Evolutionary conservation across 1,140 invertebrate genomes (phyloP), one percentile per base, ranked within the genome.

Genomic region (Drosophila bocki): DNA sequence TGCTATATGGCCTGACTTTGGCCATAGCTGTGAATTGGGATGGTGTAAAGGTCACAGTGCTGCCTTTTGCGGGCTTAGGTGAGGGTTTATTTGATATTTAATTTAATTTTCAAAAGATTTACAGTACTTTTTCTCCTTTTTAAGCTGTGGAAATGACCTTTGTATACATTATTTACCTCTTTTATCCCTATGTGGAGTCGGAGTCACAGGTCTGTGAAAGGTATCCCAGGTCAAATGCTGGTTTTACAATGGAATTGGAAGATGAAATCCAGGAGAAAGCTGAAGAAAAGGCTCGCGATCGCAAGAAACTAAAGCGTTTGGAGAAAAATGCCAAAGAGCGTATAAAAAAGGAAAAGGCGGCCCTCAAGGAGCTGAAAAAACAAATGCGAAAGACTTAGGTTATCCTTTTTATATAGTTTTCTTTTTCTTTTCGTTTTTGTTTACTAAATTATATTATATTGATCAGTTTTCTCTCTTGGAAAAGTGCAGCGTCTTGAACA

Each of bases 131-230:
- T 0, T 2, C 4, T 0, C 5, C 5, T 1, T 22, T 7, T n/a
- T 29, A 19, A 87, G 85, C 85, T 62, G 85, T 90, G 33, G 85
- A 90, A 63, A 90, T 90, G 85, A 90, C 81, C 0, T 90, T 90
- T 61, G 81, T 90, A 12, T 90, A 85, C 8, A 82, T 90, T 12
- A 42, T 90, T 35, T 82, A 90, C 8, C 8, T 82, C 0, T 74
- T 90, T 9, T 90, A 90, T 41, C 8, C 53, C 1, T n/a, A 7
- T 26, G 22, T 85, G 62, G 84, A 84, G 6, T 67, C 67, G 54
- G 51, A 67, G 0, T 1, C 35, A 0, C 8, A 33, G 9, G 17
- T 35, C 13, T 5, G 5, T 22, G 37, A 75, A 0, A 6, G 13
- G 0, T n/a, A 5, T 12, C 39, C 19, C 4, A 45, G 65, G 12